phyloP scores from a whole-genome alignment of 1,140 invertebrate genomes.

The Lasioglossum baleicum region DNA sequence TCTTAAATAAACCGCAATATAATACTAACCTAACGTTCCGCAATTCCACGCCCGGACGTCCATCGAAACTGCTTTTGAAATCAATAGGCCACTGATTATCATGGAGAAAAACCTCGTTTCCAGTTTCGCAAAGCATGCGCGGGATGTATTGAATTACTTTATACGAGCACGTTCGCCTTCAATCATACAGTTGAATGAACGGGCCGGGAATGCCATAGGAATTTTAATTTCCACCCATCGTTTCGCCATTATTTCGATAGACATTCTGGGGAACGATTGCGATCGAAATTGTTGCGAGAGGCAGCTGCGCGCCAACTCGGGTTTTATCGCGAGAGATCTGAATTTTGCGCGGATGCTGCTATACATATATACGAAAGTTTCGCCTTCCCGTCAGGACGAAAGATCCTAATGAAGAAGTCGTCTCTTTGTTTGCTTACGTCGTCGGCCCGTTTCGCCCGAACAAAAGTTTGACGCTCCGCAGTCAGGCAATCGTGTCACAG shows the following conservation, averaged over 20 bases:
- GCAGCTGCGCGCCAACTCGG: too few species aligned
- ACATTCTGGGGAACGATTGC: slow-evolving; percentile 15
- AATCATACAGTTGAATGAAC: slow-evolving; percentile 33
- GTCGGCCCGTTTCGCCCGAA: not conserved
- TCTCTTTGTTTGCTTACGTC: not conserved
- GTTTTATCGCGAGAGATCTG: not conserved
- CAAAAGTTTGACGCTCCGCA: not conserved
- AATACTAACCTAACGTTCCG: too few species aligned
- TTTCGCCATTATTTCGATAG: slow-evolving; percentile 26
- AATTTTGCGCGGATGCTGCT: too few species aligned
- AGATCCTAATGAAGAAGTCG: slow-evolving; percentile 16
- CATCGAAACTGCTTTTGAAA: not conserved
- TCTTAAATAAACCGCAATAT: too few species aligned
- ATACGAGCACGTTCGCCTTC: slow-evolving; percentile 13
- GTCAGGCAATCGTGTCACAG: not conserved
- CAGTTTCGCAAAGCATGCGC: slow-evolving; percentile 7
- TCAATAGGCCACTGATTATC: slow-evolving; percentile 2
- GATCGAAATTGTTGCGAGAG: not conserved
- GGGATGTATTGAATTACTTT: slow-evolving; percentile 21
- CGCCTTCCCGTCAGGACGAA: slow-evolving; percentile 12
- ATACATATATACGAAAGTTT: not conserved
- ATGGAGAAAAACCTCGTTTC: not conserved
- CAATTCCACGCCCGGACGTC: too few species aligned
- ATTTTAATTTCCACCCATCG: slow-evolving; percentile 19
- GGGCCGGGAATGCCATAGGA: slow-evolving; percentile 17